Conservation (phyloP, 2,113 vertebrate genomes). For the Budorcas taxicolor region DNA sequence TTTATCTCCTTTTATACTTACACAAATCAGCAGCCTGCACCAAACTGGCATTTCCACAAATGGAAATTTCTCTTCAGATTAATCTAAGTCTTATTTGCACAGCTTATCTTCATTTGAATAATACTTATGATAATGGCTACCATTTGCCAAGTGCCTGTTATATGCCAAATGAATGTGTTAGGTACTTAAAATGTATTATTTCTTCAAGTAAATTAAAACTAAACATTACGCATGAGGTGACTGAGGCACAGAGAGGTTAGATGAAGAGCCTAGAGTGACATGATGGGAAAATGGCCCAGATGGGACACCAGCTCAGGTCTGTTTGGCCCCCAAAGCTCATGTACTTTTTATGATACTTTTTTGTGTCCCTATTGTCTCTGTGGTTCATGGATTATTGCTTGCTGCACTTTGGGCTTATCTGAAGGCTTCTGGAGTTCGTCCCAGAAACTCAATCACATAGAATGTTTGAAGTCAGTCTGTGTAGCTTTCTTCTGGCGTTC, state of each 20-base stretch:
- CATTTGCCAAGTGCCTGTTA: neutral
- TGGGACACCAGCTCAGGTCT: neutral
- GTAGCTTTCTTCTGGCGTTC: neutral
- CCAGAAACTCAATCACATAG: neutral
- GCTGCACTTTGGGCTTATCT: neutral
- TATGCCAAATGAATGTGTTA: neutral
- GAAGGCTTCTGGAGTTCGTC: neutral
- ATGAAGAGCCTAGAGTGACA: neutral
- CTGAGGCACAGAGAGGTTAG: neutral
- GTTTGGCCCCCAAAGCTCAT: neutral
- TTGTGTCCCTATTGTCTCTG: neutral
- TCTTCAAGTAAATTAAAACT: neutral
- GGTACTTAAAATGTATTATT: neutral
- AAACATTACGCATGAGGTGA: neutral
- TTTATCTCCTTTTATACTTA: neutral
- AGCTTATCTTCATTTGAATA: constrained; percentile 13
- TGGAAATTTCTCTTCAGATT: neutral
- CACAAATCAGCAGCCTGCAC: neutral
- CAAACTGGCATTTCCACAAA: neutral
- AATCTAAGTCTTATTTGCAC: neutral
- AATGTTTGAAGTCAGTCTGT: neutral
- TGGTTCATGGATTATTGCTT: neutral
- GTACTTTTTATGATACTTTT: neutral
- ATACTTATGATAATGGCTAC: neutral
- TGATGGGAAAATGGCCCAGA: neutral